Evolutionary conservation across 2,888 invertebrate species (phyloP).

Genomic region (Myopa testacea): DNA sequence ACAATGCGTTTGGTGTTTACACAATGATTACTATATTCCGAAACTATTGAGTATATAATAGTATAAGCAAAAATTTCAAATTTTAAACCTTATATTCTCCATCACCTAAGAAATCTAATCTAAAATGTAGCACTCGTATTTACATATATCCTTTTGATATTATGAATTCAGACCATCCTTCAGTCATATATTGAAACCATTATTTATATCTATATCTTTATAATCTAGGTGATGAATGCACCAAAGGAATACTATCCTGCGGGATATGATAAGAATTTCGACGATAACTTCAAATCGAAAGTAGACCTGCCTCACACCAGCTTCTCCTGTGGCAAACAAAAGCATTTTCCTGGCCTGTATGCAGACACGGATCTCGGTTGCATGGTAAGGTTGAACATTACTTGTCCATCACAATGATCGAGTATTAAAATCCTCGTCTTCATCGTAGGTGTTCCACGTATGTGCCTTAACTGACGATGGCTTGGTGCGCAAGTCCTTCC

Average conservation of each 20-base stretch:
- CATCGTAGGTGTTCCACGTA: conserved; percentile 85
- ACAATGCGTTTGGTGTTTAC: too few relatives aligned
- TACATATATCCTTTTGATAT: background rate
- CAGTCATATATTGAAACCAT: background rate
- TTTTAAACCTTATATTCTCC: too few relatives aligned
- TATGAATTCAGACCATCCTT: background rate
- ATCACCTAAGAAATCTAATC: too few relatives aligned
- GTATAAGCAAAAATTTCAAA: too few relatives aligned
- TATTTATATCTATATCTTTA: background rate
- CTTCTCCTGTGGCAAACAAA: conserved; percentile 89
- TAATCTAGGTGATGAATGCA: conserved; percentile 85
- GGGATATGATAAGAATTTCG: conserved; percentile 89
- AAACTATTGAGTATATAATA: too few relatives aligned
- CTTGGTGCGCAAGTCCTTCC: conserved; percentile 89
- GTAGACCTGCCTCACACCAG: conserved; percentile 86
- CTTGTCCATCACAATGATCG: conserved; percentile 49
- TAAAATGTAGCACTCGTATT: background rate
- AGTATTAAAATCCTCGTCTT: background rate
- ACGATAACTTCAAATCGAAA: conserved; percentile 86
- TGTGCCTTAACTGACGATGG: conserved; percentile 91
- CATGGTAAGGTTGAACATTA: conserved; percentile 75
- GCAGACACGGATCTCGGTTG: conserved; percentile 90
- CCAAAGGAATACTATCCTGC: conserved; percentile 90
- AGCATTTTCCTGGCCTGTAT: conserved; percentile 90
- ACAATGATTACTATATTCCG: too few relatives aligned